Conservation (phyloP, 2,888 invertebrate species). For the Orchesella flavescens region DNA sequence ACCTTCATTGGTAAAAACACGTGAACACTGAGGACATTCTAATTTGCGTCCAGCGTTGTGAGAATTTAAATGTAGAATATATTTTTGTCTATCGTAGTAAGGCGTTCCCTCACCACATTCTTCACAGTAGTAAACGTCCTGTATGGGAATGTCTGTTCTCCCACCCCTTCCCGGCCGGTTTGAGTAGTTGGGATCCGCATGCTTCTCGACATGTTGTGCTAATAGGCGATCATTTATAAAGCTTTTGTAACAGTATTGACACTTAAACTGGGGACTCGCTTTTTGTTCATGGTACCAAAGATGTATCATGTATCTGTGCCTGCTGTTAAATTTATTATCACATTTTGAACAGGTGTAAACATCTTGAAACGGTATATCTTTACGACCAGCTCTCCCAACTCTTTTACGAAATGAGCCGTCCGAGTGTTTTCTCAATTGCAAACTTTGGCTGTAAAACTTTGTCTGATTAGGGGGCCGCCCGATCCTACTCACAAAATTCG, state of each 20-base stretch:
- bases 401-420: background rate
- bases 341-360: conserved; percentile 30
- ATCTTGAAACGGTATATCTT: conserved; percentile 9
- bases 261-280: background rate
- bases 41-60: conserved; percentile 16
- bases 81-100: conserved; percentile 32
- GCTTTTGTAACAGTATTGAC: background rate
- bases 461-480: too few species aligned
- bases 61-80: conserved; percentile 28
- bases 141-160: conserved; percentile 27
- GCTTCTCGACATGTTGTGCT: conserved; percentile 19
- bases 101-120: conserved; percentile 11
- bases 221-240: background rate
- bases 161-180: background rate
- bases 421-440: background rate
- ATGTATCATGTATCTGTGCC: conserved; percentile 16
- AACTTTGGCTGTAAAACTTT: background rate
- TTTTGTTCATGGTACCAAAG: background rate
- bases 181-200: conserved; percentile 31
- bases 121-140: conserved; percentile 45
- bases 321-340: background rate
- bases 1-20: background rate
- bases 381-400: background rate
- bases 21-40: conserved; percentile 28
- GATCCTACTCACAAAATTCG: background rate